Percentiles rank a stretch among this genome's conserved stretches.
Conservation (phyloP, 2,113 vertebrate genomes). For the Buteo buteo region DNA sequence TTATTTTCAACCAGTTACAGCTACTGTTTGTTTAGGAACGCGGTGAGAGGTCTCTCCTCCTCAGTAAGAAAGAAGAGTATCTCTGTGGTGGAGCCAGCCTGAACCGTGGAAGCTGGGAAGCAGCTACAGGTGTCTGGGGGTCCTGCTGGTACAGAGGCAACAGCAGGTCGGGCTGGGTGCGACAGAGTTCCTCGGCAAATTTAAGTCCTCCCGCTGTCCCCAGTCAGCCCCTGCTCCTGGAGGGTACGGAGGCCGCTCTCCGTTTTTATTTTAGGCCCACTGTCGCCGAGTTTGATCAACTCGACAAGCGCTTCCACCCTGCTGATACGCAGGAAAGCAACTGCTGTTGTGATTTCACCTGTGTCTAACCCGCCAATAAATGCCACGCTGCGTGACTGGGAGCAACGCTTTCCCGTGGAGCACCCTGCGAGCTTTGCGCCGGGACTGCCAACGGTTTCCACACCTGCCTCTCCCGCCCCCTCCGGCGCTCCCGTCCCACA, state of each 20-base stretch:
- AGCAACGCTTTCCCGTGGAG: no score
- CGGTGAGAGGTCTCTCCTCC: neutral
- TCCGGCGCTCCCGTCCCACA: neutral
- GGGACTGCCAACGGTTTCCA: fast-evolving
- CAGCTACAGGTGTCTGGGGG: neutral
- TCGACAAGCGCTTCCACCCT: neutral
- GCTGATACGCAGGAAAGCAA: neutral
- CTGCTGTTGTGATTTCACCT: neutral
- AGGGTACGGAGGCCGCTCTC: neutral
- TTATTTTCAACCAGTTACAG: neutral
- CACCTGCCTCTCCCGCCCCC: fast-evolving
- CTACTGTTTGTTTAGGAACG: neutral
- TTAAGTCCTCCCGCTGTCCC: no score
- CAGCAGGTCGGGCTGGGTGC: neutral
- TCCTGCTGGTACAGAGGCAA: neutral
- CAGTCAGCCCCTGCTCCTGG: neutral
- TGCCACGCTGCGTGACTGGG: fast-evolving
- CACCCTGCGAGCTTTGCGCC: fast-evolving
- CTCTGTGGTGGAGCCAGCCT: neutral
- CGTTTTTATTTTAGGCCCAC: neutral
- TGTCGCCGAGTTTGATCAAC: neutral
- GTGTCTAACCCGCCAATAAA: neutral
- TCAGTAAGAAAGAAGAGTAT: no score
- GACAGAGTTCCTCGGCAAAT: neutral
- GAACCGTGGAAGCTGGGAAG: neutral